Base-by-base conservation (phyloP, 2,888 invertebrate species). In the Pterobdella sp. region DNA sequence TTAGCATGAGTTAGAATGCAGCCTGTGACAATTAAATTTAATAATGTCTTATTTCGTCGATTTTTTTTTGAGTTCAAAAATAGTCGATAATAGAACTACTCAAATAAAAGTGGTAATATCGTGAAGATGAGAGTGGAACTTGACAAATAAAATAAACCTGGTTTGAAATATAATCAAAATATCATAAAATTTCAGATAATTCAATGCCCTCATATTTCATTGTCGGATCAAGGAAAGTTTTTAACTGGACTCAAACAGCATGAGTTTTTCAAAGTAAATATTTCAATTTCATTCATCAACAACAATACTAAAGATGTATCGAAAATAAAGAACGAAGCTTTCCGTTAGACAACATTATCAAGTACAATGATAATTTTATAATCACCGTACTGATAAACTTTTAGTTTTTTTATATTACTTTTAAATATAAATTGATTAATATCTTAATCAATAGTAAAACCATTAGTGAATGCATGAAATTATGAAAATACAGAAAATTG, bases 401-500 rank as follows among this genome's bases (percentile, higher is more conserved):
- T 32, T 31, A 14, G 35, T 29, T 63, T 63, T 29, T 7, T 7
- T 7, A 26, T 63, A 63, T 63, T 63, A 14, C n/a, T n/a, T 26
- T 63, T n/a, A 7, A n/a, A 63, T 63, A 63, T 14, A 63, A 29
- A 63, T 14, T 36, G 26, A 66, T 31, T 34, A 34, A 42, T n/a
- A 42, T 42, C 7, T 22, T 14, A 42, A 42, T 14, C 7, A 42
- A 42, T 42, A 42, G 49, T 7, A 42, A 42, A 14, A 42, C 7
- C 7, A 42, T 42, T 22, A 42, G 7, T 14, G 10, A 22, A 42
- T 56, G 26, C 18, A 56, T 56, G 3, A 7, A 56, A n/a, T 14
- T 52, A 26, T 7, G 1, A 14, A 49, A n/a, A 14, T 69, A n/a
- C 69, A 69, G 69, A 42, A 52, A 29, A 52, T 69, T 10, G 52